Conservation (phyloP, 2,113 vertebrate genomes). For the Colius striatus region DNA sequence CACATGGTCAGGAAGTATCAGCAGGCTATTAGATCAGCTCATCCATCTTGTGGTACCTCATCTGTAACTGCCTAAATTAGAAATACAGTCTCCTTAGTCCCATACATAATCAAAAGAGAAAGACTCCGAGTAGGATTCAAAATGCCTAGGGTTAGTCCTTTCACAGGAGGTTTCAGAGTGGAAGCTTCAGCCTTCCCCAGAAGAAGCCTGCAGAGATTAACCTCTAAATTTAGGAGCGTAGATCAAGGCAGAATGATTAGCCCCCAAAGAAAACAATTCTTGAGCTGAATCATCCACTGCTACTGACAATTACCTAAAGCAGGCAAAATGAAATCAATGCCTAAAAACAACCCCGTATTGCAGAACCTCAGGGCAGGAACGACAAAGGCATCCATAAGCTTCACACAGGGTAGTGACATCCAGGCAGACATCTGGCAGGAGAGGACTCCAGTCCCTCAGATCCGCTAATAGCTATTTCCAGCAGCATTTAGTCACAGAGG, state of each 20-base stretch:
- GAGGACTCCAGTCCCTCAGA: background rate
- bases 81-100: slow-evolving; percentile 52
- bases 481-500: slow-evolving; percentile 18
- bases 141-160: background rate
- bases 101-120: slow-evolving; percentile 21
- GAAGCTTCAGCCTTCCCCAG: slow-evolving; percentile 4
- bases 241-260: slow-evolving; percentile 33
- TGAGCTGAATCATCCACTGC: background rate
- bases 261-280: slow-evolving; percentile 9
- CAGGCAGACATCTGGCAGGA: slow-evolving; percentile 36
- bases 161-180: background rate
- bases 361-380: background rate
- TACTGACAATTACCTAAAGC: background rate
- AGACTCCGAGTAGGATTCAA: background rate
- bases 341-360: background rate
- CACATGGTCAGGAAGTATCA: slow-evolving; percentile 42
- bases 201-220: slow-evolving; percentile 21
- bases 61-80: slow-evolving; percentile 53
- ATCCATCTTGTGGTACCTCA: slow-evolving; percentile 56
- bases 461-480: slow-evolving; percentile 30
- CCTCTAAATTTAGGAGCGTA: background rate
- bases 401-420: background rate
- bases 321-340: slow-evolving; percentile 11
- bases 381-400: slow-evolving; percentile 12
- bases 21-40: slow-evolving; percentile 54